Evolutionary conservation across 1,140 invertebrate species (phyloP).

Genomic region (Acromyrmex echinatior): DNA sequence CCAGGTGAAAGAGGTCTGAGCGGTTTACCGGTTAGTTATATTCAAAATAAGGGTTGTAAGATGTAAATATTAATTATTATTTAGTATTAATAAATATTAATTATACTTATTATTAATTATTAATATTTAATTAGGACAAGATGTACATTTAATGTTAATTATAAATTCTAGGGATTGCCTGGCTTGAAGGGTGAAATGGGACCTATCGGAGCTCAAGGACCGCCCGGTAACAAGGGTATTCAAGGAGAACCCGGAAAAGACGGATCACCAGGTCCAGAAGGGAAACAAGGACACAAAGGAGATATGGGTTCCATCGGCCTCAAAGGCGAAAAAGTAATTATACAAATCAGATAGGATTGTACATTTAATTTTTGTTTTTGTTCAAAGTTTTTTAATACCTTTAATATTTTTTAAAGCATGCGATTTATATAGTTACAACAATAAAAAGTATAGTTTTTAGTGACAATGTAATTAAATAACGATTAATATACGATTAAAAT

Average conservation of each 20-base stretch:
- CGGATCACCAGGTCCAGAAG: conserved; percentile 91
- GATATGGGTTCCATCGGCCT: conserved; percentile 88
- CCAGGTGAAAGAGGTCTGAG: conserved; percentile 91
- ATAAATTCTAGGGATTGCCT: conserved; percentile 88
- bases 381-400: conserved; percentile 87
- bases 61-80: neutral
- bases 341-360: neutral
- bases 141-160: conserved; percentile 7
- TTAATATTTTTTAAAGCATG: conserved; percentile 77
- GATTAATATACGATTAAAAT: conserved; percentile 2
- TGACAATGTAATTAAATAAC: neutral
- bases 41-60: neutral
- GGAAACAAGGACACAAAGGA: conserved; percentile 90
- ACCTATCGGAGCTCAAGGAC: conserved; percentile 90
- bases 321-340: conserved; percentile 86
- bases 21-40: conserved; percentile 86
- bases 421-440: neutral
- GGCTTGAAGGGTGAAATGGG: conserved; percentile 91
- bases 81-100: too few relatives aligned
- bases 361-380: conserved; percentile 88
- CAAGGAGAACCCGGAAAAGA: conserved; percentile 91
- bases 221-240: conserved; percentile 91
- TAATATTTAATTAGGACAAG: neutral
- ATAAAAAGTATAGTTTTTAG: neutral
- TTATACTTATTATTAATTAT: neutral